phyloP scores from a whole-genome alignment of 1,140 invertebrate species.

The Steinernema feltiae region DNA sequence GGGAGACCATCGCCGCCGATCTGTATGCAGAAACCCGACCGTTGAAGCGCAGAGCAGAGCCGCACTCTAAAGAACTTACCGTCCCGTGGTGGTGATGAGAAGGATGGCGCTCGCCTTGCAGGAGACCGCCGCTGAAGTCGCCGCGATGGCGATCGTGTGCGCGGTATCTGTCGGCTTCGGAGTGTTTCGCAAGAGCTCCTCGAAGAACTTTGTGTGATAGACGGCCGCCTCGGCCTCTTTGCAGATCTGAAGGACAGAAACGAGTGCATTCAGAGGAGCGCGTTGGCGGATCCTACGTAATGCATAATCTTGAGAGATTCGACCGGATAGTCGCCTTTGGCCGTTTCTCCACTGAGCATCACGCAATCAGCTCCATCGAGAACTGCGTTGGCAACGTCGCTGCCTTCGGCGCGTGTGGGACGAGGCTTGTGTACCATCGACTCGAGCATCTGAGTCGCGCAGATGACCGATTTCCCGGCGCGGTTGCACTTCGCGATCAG shows the following conservation, averaged over 20 bases:
- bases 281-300: slow-evolving; percentile 37
- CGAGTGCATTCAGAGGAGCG: neutral
- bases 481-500: slow-evolving; percentile 61
- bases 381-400: slow-evolving; percentile 68
- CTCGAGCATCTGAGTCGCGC: slow-evolving; percentile 64
- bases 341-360: slow-evolving; percentile 66
- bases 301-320: slow-evolving; percentile 63
- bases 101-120: slow-evolving; percentile 80
- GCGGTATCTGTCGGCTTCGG: slow-evolving; percentile 75
- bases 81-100: slow-evolving; percentile 86
- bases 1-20: neutral
- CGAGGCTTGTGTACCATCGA: slow-evolving; percentile 63
- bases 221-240: slow-evolving; percentile 95
- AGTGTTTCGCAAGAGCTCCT: slow-evolving; percentile 72
- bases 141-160: slow-evolving; percentile 86
- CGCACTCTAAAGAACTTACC: slow-evolving; percentile 49
- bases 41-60: neutral
- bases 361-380: slow-evolving; percentile 68
- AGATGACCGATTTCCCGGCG: slow-evolving; percentile 65
- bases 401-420: slow-evolving; percentile 64
- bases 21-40: slow-evolving; percentile 17
- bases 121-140: slow-evolving; percentile 88
- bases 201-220: slow-evolving; percentile 85
- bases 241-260: slow-evolving; percentile 67
- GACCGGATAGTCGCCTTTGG: slow-evolving; percentile 65